A percentile compares a stretch with the other conserved stretches of the same genome.
phyloP scores from a whole-genome alignment of 2,113 vertebrate genomes.

The Oncorhynchus masou region DNA sequence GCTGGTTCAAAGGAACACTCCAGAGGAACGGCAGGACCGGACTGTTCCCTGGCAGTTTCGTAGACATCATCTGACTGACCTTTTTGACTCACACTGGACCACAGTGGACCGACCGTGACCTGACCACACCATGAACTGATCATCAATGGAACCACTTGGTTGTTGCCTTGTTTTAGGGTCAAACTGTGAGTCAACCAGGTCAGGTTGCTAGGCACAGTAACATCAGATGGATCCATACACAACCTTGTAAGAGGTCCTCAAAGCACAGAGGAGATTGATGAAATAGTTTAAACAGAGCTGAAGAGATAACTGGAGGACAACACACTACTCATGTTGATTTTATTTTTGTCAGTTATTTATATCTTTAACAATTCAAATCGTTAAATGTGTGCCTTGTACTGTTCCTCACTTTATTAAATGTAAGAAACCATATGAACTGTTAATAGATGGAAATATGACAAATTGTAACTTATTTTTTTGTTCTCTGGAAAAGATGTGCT shows the following conservation, averaged over 20 bases:
- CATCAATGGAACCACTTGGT: background rate
- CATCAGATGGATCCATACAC: background rate
- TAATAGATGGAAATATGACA: slow-evolving; percentile 50
- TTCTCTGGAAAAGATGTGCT: slow-evolving; percentile 65
- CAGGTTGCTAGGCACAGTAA: background rate
- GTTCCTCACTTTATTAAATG: slow-evolving; percentile 83
- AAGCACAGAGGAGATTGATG: background rate
- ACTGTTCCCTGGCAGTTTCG: slow-evolving; percentile 97
- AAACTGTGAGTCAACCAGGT: background rate
- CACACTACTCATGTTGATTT: slow-evolving; percentile 56
- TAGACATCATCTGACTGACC: slow-evolving; percentile 82
- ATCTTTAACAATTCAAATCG: slow-evolving; percentile 63
- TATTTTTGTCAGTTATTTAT: slow-evolving; percentile 68
- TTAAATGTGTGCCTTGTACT: slow-evolving; percentile 89
- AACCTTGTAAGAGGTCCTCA: slow-evolving; percentile 1
- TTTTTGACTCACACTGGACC: background rate
- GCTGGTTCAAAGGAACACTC: slow-evolving; percentile 99
- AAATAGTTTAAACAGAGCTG: too few relatives aligned
- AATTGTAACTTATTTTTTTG: slow-evolving; percentile 72
- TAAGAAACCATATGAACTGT: slow-evolving; percentile 67
- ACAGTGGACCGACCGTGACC: slow-evolving; percentile 4
- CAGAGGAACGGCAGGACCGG: slow-evolving; percentile 96
- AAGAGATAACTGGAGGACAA: slow-evolving; percentile 25
- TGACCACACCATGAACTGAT: background rate
- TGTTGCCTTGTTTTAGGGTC: background rate